Base-by-base conservation (phyloP, 2,888 invertebrate species). In the Congeria kusceri region DNA sequence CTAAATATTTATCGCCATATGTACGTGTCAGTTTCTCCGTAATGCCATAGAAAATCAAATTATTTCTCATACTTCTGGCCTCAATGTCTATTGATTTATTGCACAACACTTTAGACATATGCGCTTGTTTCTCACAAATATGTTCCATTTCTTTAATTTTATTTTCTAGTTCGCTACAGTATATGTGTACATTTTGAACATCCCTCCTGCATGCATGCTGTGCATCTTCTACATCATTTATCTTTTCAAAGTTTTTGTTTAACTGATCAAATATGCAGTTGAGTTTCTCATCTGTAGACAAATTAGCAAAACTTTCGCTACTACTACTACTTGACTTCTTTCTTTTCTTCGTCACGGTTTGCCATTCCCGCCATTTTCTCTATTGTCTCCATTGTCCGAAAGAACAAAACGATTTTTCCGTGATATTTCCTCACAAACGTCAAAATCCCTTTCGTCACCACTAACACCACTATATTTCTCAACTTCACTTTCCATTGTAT, bases 51-150 rank as follows among this genome's bases (percentile, higher is more conserved):
- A 68, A 39, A 23, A 59, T 28, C 4, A 68, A 25, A 20, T 69
- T 69, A 29, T 69, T 69, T 25, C 61, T 59, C 39, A 28, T 61
- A 23, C 25, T 61, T 29, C 69, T 69, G 9, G 69, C 69, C 39
- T 69, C 69, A 7, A 4, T 47, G 49, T 69, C 61, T 27, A 69
- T 49, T 28, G 61, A 69, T 27, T 23, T 47, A 23, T 61, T 47
- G 27, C 20, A 29, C 7, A 68, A 28, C n/a, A 28, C 29, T 28
- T 53, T 49, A 7, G 32, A 4, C n/a, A n/a, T 3, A n/a, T 20
- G 25, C 29, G 11, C 7, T 1, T 9, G 13, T 65, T 29, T 29
- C 20, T 28, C 4, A 3, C 15, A 29, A 2, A 29, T 25, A 29
- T 1, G 20, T 53, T 13, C 5, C 27, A 47, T 53, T 53, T n/a